A percentile compares a stretch with the other conserved stretches of the same genome.
Conservation (phyloP, 2,797 vertebrate genomes). For the Smutsia gigantea region DNA sequence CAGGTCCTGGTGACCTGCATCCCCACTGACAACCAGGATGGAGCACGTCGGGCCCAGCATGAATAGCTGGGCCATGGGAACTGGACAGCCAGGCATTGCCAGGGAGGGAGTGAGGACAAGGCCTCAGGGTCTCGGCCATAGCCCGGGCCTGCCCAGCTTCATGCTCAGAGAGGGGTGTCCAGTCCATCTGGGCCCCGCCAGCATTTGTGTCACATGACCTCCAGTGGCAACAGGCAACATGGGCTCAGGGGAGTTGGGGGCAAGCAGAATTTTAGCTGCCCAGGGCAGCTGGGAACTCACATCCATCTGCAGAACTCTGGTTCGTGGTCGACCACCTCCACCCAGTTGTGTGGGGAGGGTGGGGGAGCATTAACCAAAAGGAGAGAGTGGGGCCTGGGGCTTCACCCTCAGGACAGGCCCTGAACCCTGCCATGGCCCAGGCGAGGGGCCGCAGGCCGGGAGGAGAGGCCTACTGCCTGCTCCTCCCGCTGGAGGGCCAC, state of each 20-base stretch:
- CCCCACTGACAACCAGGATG: neutral
- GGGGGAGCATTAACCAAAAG: neutral
- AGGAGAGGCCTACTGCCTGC: too few species aligned
- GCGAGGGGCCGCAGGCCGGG: neutral
- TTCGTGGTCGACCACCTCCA: neutral
- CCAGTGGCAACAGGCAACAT: neutral
- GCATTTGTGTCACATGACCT: neutral
- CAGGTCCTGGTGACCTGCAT: neutral
- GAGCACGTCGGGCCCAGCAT: fast-evolving
- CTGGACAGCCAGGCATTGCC: neutral
- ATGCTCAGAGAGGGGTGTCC: neutral
- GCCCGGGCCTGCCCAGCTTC: neutral
- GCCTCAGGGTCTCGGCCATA: neutral
- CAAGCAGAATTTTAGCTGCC: neutral
- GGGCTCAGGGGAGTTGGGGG: neutral
- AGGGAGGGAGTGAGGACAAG: neutral
- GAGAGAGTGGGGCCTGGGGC: neutral
- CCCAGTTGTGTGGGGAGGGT: neutral
- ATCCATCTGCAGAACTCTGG: neutral
- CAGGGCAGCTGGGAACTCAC: too few species aligned
- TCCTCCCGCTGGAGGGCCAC: too few species aligned
- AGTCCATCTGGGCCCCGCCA: neutral
- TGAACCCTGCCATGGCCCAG: neutral
- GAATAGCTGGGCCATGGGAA: neutral
- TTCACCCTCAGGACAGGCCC: neutral